A percentile compares a stretch with the other conserved stretches of the same genome.
Evolutionary conservation across 2,113 vertebrate species (phyloP).

Genomic region (Amazona guildingii): DNA sequence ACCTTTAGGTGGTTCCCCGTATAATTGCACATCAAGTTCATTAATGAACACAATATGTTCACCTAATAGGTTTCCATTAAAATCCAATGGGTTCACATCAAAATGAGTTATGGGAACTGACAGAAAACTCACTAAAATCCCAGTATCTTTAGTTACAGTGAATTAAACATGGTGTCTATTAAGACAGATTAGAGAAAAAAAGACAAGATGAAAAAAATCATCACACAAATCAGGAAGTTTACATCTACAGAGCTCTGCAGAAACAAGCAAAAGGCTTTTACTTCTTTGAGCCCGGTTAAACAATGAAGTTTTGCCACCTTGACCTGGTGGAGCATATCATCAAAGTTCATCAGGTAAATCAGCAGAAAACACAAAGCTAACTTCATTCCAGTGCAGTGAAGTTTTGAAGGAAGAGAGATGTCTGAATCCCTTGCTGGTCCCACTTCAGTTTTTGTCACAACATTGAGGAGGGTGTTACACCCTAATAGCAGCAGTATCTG

Average conservation of each 20-base stretch:
- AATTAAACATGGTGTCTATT: constrained; percentile 65
- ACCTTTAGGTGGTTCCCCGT: constrained; percentile 73
- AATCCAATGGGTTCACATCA: constrained; percentile 77
- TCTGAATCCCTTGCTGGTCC: not conserved
- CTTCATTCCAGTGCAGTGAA: not conserved
- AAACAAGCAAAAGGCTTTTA: not conserved
- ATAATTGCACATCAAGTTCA: constrained; percentile 70
- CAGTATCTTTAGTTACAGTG: constrained; percentile 64
- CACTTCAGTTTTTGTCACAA: not conserved
- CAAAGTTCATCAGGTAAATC: not conserved
- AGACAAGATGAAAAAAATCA: not conserved
- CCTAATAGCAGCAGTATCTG: not conserved
- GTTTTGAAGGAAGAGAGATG: not conserved
- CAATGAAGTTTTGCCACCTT: not conserved
- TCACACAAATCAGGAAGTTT: not conserved
- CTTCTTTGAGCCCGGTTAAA: not conserved
- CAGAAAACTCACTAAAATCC: constrained; percentile 66
- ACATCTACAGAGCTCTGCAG: not conserved
- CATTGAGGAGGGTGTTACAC: not conserved
- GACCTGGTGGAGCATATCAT: not conserved
- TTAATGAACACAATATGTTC: constrained; percentile 79
- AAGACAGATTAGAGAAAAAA: constrained; percentile 38
- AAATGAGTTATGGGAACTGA: constrained; percentile 71
- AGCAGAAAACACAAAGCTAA: not conserved
- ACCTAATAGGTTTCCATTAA: constrained; percentile 80